Percentiles rank a stretch among this genome's conserved stretches.
Conservation (phyloP, 2,888 invertebrate species). For the Cerastis rubricosa region DNA sequence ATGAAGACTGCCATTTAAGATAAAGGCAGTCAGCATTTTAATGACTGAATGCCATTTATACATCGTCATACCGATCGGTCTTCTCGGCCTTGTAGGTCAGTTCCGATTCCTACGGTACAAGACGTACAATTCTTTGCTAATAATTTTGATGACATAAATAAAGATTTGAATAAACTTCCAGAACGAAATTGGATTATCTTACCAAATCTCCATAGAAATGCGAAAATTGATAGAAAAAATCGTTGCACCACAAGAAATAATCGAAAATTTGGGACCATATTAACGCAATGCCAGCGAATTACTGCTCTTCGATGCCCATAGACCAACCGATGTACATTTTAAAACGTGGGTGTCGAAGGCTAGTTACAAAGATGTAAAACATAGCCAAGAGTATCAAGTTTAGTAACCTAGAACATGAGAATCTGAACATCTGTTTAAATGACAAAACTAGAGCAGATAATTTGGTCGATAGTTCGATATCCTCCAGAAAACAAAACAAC, state of each 20-base stretch:
- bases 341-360: slow-evolving; percentile 74
- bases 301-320: slow-evolving; percentile 69
- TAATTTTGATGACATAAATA: neutral
- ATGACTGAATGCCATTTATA: slow-evolving; percentile 54
- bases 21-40: slow-evolving; percentile 49
- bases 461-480: neutral
- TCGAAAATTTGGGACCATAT: slow-evolving; percentile 71
- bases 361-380: slow-evolving; percentile 35
- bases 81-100: slow-evolving; percentile 67
- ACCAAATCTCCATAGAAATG: slow-evolving; percentile 74
- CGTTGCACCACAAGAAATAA: slow-evolving; percentile 58
- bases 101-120: slow-evolving; percentile 41
- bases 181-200: slow-evolving; percentile 60
- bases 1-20: slow-evolving; percentile 37
- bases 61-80: slow-evolving; percentile 58
- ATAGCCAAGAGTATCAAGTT: slow-evolving; percentile 6
- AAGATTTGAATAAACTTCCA: neutral
- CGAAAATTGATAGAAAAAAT: slow-evolving; percentile 62
- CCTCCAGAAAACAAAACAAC: slow-evolving; percentile 17
- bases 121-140: neutral
- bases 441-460: neutral
- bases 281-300: slow-evolving; percentile 66
- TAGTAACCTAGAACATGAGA: slow-evolving; percentile 4
- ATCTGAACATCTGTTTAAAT: slow-evolving; percentile 28
- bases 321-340: slow-evolving; percentile 61